Base-by-base conservation (phyloP, 2,888 invertebrate species). In the Argyresthia albistria region DNA sequence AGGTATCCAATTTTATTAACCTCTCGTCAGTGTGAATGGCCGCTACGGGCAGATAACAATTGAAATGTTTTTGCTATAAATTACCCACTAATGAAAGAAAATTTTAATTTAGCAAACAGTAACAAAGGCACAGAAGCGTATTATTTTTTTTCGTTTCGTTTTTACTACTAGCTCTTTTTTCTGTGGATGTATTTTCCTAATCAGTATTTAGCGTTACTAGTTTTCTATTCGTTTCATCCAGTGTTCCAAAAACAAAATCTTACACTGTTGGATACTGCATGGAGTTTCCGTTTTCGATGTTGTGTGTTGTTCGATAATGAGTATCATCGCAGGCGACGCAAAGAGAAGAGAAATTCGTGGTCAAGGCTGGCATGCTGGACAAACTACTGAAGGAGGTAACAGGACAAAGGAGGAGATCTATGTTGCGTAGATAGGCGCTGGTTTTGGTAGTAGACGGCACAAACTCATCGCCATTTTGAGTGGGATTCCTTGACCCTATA, bases 331-430 rank as follows among this genome's bases (percentile, higher is more conserved):
- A 97, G 97, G 97, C 97, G 72, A 95, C 97, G 76, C 94, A 96
- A 89, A 95, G 97, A 88, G 97, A 98, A 90, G 97, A 97, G 89
- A 93, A 94, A 66, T 96, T 93, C 90, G 95, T 96, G 82, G 92
- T 92, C 80, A 95, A 96, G 89, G 94, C 97, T 76, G 96, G 96
- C 91, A 90, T 93, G 74, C 91, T 97, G 89, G 93, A 94, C 87
- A 92, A 93, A 84, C 93, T 95, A 87, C 92, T 97, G 70, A 95
- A 94, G 93, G 97, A 97, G 97, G 97, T 97, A 94, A 93, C 77
- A 68, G 60, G 62, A 62, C 61, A 61, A 61, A 65, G 57, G 64
- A 56, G 65, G 67, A 67, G 65, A 67, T 64, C 35, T 35, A 35
- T 39, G 39, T 35, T 4, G n/a, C 35, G 48, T 15, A 57, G 60